Percentiles rank a stretch among this genome's conserved stretches.
Conservation (phyloP, 1,140 invertebrate species). For the Drosophila fuyamai region DNA sequence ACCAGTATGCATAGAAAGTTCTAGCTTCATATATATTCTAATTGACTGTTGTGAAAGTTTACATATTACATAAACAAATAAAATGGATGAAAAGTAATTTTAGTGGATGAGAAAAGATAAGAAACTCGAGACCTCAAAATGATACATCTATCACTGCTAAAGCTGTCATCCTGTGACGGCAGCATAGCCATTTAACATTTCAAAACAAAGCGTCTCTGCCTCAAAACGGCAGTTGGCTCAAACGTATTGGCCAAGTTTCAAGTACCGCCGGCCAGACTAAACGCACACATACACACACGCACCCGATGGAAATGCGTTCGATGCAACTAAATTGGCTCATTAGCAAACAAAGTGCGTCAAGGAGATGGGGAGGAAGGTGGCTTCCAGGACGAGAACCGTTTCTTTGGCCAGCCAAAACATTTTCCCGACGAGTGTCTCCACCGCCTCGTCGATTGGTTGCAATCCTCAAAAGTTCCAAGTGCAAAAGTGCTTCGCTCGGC, state of each 20-base stretch:
- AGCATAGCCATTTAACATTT: conserved; percentile 47
- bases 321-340: conserved; percentile 82
- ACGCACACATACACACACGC: conserved; percentile 25
- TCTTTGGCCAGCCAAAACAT: conserved; percentile 39
- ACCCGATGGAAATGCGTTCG: conserved; percentile 59
- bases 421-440: conserved; percentile 19
- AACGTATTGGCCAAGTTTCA: conserved; percentile 56
- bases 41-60: too few species aligned
- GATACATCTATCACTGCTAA: neutral
- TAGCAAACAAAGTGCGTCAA: conserved; percentile 64
- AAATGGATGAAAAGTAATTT: too few species aligned
- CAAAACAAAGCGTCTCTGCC: conserved; percentile 47
- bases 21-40: neutral
- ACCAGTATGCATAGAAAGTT: conserved; percentile 31
- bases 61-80: too few species aligned
- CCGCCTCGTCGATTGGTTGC: conserved; percentile 11
- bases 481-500: conserved; percentile 25
- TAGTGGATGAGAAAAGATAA: too few species aligned
- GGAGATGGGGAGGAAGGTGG: neutral
- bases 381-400: conserved; percentile 14
- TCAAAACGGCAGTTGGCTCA: conserved; percentile 23
- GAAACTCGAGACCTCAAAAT: too few species aligned
- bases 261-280: conserved; percentile 49
- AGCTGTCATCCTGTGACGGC: conserved; percentile 8
- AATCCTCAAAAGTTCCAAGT: conserved; percentile 52